Evolutionary conservation across 2,797 vertebrate genomes (phyloP), one percentile per base, ranked within the genome.

Genomic region (Sebastes matsubarae): DNA sequence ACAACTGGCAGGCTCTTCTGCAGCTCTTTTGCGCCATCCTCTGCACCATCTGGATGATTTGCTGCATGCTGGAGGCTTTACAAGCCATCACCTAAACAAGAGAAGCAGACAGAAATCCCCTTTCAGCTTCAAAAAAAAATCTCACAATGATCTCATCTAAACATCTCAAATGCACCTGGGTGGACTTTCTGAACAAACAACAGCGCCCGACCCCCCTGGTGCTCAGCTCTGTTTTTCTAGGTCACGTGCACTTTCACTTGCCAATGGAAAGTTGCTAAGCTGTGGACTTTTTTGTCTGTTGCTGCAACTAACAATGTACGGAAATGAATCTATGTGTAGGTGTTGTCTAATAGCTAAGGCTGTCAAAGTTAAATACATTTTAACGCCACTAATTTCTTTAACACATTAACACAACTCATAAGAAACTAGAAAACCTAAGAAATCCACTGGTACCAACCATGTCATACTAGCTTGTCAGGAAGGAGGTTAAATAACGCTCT

Each of bases 1-100:
- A 91, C 2, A 90, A 54, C 80, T 86, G 82, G 6, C 84, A 92
- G 46, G 89, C 87, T 3, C 36, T 87, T 2, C 75, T 61, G 66
- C 20, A 91, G 87, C 93, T 92, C 79, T 91, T 95, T 69, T 59
- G 75, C 5, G 82, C 70, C 30, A 90, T 54, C 6, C 68, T 84
- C 20, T 92, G 93, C 64, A 94, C 25, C 63, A 89, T 12, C 63
- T 86, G 84, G 5, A 86, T 12, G 5, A 93, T 2, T 30, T 86
- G 85, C 8, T 84, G 68, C 78, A 88, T 73, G 72, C 14, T 77
- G 75, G 29, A 55, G 13, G 6, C 14, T 60, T 85, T 89, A 2
- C 2, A 22, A 0, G 11, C 1, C 36, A 54, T 36, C 58, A 73
- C 63, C 87, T 91, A 52, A 0, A 50, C 8, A 22, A 66, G 8